Conservation (phyloP, 2,888 invertebrate species). For the Drosophila koepferae region DNA sequence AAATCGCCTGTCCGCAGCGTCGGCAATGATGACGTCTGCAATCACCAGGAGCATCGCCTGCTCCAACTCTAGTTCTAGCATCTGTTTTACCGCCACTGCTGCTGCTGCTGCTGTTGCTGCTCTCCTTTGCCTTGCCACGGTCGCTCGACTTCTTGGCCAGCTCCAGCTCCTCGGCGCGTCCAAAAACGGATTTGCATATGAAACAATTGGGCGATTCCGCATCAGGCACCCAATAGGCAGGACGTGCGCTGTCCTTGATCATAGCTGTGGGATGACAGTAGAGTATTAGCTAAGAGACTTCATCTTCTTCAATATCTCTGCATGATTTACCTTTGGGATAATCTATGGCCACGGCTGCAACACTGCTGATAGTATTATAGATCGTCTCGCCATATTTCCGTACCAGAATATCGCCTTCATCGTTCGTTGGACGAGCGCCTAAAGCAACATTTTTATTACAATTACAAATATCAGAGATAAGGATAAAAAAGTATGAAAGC, state of each 20-base stretch:
- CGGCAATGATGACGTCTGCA: slow-evolving; percentile 88
- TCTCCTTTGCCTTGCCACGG: not conserved
- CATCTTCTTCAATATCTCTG: not conserved
- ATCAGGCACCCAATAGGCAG: slow-evolving; percentile 93
- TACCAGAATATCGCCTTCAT: slow-evolving; percentile 86
- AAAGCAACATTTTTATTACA: not conserved
- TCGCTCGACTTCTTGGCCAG: slow-evolving; percentile 65
- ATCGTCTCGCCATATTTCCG: slow-evolving; percentile 90
- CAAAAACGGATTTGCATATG: slow-evolving; percentile 88
- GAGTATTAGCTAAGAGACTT: not conserved
- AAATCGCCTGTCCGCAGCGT: slow-evolving; percentile 90
- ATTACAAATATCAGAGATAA: not conserved
- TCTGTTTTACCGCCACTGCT: not conserved
- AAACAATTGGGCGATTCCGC: slow-evolving; percentile 88
- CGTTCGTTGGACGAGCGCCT: slow-evolving; percentile 75
- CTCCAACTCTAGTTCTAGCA: not conserved
- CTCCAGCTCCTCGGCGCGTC: slow-evolving; percentile 85
- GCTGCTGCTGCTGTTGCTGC: slow-evolving; percentile 31
- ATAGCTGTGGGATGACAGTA: slow-evolving; percentile 84
- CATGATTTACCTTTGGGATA: slow-evolving; percentile 88
- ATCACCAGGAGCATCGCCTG: slow-evolving; percentile 63
- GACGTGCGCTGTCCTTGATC: slow-evolving; percentile 91
- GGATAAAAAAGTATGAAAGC: not conserved
- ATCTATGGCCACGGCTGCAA: slow-evolving; percentile 89
- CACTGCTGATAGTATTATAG: slow-evolving; percentile 89